A percentile compares a stretch with the other conserved stretches of the same genome.
Conservation (phyloP, 2,113 vertebrate genomes). For the Rhinolophus sinicus region DNA sequence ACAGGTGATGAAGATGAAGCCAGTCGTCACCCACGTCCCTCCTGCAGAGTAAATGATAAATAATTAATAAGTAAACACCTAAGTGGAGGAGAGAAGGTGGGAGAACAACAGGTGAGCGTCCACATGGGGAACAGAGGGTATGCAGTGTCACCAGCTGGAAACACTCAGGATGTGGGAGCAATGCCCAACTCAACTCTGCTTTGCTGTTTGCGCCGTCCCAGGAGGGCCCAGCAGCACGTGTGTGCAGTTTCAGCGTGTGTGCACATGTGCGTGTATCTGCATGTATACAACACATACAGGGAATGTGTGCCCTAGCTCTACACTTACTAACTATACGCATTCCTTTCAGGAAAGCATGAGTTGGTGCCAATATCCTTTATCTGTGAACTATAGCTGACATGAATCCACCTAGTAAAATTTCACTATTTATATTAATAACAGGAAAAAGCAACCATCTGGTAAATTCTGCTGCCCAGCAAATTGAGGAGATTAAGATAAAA, state of each 20-base stretch:
- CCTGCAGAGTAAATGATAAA: conserved; percentile 82
- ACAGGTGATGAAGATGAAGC: conserved; percentile 80
- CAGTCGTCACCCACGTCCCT: conserved; percentile 87
- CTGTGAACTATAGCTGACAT: background rate
- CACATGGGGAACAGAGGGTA: conserved; percentile 82
- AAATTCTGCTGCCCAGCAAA: conserved; percentile 83
- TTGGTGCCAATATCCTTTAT: background rate
- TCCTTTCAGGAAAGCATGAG: background rate
- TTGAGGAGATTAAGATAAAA: background rate
- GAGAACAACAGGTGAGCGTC: conserved; percentile 82
- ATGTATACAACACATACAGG: too few species aligned
- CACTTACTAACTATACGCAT: background rate
- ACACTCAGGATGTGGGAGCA: conserved; percentile 86
- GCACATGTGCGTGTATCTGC: accelerated
- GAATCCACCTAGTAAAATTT: background rate
- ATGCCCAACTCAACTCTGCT: conserved; percentile 69
- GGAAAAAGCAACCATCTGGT: conserved; percentile 81
- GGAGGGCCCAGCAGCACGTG: background rate
- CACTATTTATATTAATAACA: conserved; percentile 66
- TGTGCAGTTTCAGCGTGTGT: too few species aligned
- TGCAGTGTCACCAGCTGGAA: conserved; percentile 91
- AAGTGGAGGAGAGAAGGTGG: background rate
- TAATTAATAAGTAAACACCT: background rate
- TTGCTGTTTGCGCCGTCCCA: background rate
- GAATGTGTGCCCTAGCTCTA: background rate